These are phyloP conservation scores for Campylomormyrus tamandua DNA, from an alignment of 2,113 vertebrate species.

Conservation along the genomic window DNA sequence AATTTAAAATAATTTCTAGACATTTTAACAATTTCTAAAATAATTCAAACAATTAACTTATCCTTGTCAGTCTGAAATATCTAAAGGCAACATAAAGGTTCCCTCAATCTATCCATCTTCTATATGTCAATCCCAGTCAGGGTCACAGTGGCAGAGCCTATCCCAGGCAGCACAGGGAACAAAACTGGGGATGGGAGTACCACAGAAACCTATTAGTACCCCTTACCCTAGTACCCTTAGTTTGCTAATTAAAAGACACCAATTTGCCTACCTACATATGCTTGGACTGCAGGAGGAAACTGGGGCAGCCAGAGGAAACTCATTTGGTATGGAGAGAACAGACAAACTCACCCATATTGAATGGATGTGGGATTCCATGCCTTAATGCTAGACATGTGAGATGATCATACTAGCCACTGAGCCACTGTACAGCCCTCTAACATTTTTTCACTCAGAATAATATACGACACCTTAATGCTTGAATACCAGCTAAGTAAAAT, in stretches of 20 bases:
- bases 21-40: neutral
- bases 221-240: neutral
- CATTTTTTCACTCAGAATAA: neutral
- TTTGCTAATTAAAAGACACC: neutral
- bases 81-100: neutral
- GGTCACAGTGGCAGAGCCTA: neutral
- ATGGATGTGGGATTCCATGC: neutral
- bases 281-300: neutral
- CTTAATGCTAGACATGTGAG: neutral
- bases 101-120: neutral
- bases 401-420: neutral
- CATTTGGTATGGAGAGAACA: neutral
- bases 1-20: neutral
- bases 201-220: neutral
- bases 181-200: neutral
- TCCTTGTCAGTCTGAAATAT: neutral
- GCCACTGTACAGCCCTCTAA: neutral
- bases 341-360: neutral
- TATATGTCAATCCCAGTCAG: neutral
- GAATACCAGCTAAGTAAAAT: neutral
- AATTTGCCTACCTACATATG: neutral
- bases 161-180: neutral
- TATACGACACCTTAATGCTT: neutral
- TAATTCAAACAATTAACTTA: neutral
- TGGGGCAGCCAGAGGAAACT: neutral